Conservation (phyloP, 2,797 vertebrate genomes). For the Squalus acanthias region DNA sequence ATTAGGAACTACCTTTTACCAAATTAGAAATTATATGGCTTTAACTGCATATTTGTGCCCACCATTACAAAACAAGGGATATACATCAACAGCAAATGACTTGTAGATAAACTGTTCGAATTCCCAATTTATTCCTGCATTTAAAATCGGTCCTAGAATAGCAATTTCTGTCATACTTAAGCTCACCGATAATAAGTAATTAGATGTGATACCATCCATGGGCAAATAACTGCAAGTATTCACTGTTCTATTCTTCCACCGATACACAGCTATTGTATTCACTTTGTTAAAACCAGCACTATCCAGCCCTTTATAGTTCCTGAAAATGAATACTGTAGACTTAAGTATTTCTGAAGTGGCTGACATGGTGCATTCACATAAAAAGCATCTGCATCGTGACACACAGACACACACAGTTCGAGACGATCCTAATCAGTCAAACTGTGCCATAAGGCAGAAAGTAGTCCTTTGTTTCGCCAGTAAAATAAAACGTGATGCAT, state of each 20-base stretch:
- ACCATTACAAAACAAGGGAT: background rate
- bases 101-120: background rate
- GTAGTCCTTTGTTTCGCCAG: background rate
- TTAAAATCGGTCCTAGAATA: background rate
- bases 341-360: background rate
- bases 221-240: background rate
- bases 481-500: conserved; percentile 14
- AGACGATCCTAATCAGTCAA: background rate
- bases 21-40: background rate
- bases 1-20: background rate
- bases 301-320: background rate
- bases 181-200: background rate
- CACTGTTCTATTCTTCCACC: background rate
- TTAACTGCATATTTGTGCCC: background rate
- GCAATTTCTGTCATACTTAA: background rate
- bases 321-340: background rate
- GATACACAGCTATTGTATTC: background rate
- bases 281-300: background rate
- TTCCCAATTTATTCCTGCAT: background rate
- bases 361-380: background rate
- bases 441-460: background rate
- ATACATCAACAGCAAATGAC: background rate
- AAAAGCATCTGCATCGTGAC: background rate
- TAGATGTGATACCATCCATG: background rate
- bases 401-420: background rate